Conservation (phyloP, 2,797 vertebrate genomes). For the Thamnophis elegans region DNA sequence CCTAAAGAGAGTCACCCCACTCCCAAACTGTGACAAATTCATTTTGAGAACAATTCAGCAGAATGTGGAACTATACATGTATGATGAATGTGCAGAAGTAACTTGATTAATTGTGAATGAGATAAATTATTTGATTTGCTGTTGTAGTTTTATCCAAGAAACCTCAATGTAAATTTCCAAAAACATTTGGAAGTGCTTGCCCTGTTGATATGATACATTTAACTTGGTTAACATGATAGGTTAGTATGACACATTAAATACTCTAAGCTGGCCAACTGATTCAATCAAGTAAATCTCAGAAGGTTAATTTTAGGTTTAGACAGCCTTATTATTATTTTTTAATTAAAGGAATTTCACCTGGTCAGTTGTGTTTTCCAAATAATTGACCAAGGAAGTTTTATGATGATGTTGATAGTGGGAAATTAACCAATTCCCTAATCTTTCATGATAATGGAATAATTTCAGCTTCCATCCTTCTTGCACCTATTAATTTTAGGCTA, state of each 20-base stretch:
- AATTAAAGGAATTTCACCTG: neutral
- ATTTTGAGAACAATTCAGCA: neutral
- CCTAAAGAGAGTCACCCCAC: too few relatives aligned
- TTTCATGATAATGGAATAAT: neutral
- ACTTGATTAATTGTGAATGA: neutral
- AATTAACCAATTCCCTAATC: neutral
- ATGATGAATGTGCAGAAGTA: neutral
- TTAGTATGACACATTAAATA: neutral
- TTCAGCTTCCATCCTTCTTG: neutral
- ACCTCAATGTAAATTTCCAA: neutral
- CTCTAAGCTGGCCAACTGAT: neutral
- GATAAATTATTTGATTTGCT: neutral
- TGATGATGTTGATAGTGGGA: neutral
- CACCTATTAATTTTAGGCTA: neutral
- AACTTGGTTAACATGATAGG: neutral
- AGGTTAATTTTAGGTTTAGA: neutral
- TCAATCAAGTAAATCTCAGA: neutral
- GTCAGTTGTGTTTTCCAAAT: neutral
- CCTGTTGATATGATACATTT: neutral
- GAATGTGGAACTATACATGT: neutral
- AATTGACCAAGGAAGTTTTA: neutral
- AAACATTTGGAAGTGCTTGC: neutral
- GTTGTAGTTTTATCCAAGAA: neutral
- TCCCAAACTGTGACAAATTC: neutral
- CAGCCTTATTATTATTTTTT: neutral